A percentile compares a stretch with the other conserved stretches of the same genome.
These are phyloP conservation scores for Erynnis tages DNA, from an alignment of 2,888 invertebrate genomes.

Conservation along the genomic window DNA sequence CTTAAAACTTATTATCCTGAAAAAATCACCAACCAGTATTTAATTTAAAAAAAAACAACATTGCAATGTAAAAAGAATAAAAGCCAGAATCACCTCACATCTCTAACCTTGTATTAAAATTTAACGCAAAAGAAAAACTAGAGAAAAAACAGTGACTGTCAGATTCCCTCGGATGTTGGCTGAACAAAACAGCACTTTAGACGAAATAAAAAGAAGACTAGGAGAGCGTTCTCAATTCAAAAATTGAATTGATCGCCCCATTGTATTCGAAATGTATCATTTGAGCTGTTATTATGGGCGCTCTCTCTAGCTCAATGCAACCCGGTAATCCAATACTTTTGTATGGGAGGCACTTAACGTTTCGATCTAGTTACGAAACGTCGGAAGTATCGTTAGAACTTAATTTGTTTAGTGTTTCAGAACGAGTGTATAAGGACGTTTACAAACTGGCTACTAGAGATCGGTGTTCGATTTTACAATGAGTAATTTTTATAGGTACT, in stretches of 20 bases:
- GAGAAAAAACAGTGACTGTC: slow-evolving; percentile 80
- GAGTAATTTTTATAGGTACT: slow-evolving; percentile 24
- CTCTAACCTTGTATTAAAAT: slow-evolving; percentile 46
- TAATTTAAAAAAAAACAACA: no score
- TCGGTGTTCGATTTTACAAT: slow-evolving; percentile 24
- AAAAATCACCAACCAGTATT: no score
- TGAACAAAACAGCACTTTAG: slow-evolving; percentile 82
- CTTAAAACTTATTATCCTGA: no score
- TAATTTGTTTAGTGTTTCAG: slow-evolving; percentile 59
- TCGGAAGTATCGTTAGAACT: slow-evolving; percentile 52
- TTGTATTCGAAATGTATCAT: slow-evolving; percentile 82
- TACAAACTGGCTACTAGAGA: slow-evolving; percentile 20
- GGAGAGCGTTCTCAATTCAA: slow-evolving; percentile 81
- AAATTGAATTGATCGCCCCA: slow-evolving; percentile 82
- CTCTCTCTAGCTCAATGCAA: slow-evolving; percentile 75
- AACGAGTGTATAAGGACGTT: slow-evolving; percentile 33
- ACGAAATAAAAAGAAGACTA: slow-evolving; percentile 71
- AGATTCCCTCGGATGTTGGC: slow-evolving; percentile 76
- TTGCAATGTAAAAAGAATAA: slow-evolving; percentile 13
- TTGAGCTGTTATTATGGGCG: slow-evolving; percentile 80
- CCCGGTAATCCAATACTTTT: slow-evolving; percentile 81
- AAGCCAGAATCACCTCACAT: slow-evolving; percentile 17
- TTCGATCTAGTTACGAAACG: slow-evolving; percentile 58
- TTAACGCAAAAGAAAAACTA: slow-evolving; percentile 64
- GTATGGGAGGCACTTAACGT: slow-evolving; percentile 79